A percentile compares a stretch with the other conserved stretches of the same genome.
phyloP scores from a whole-genome alignment of 35 echinoderm and acorn worm genomes.

The Acanthaster planci region DNA sequence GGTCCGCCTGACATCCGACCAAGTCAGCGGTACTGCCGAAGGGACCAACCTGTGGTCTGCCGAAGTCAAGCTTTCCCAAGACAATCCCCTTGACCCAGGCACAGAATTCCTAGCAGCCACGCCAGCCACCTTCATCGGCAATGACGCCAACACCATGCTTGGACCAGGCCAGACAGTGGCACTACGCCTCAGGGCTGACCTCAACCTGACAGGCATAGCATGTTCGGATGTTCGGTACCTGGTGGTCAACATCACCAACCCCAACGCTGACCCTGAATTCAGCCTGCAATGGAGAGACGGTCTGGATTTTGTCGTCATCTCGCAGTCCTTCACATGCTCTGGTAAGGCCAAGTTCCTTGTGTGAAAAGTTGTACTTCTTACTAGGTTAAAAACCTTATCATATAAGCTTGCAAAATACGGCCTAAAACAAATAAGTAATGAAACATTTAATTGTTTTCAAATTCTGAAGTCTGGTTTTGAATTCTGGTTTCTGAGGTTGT shows the following conservation, averaged over 20 bases:
- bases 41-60: conserved; percentile 65
- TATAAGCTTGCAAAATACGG: no score
- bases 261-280: conserved; percentile 55
- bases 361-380: no score
- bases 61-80: conserved; percentile 39
- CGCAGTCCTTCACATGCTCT: conserved; percentile 37
- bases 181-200: conserved; percentile 8
- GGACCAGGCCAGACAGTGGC: conserved; percentile 24
- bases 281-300: conserved; percentile 44
- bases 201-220: conserved; percentile 43
- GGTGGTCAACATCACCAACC: conserved; percentile 59
- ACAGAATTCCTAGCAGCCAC: conserved; percentile 16
- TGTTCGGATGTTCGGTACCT: conserved; percentile 56
- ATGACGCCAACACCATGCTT: conserved; percentile 26
- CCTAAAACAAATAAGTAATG: no score
- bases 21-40: conserved; percentile 44
- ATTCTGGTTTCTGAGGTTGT: no score
- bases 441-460: no score
- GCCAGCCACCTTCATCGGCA: background rate
- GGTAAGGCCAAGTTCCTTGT: conserved; percentile 18
- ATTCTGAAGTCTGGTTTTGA: no score
- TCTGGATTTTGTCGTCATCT: conserved; percentile 14
- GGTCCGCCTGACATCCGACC: conserved; percentile 40
- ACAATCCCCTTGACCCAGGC: conserved; percentile 34
- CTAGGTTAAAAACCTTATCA: no score